A percentile compares a stretch with the other conserved stretches of the same genome.
Conservation (phyloP, 2,113 vertebrate genomes). For the Sylvietta virens region DNA sequence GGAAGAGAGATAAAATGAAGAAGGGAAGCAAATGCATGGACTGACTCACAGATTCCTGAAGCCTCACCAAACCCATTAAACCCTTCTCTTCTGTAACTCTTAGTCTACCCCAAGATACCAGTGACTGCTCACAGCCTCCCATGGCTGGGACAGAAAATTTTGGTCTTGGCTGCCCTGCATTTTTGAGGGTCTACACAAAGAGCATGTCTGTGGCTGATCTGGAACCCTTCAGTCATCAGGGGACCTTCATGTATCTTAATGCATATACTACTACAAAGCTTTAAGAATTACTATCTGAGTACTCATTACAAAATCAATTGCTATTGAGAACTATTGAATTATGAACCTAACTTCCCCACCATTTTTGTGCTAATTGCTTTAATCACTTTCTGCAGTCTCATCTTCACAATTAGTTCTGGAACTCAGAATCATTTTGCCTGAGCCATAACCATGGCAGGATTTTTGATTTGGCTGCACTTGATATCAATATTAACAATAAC, state of each 20-base stretch:
- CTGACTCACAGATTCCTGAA: background rate
- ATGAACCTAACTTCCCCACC: background rate
- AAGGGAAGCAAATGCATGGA: background rate
- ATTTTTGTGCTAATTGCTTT: background rate
- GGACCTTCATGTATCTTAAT: background rate
- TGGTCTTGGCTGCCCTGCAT: background rate
- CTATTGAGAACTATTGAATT: background rate
- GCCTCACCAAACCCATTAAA: background rate
- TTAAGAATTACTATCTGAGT: background rate
- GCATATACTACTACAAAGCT: accelerated
- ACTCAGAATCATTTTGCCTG: background rate
- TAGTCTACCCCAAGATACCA: background rate
- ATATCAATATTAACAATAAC: background rate
- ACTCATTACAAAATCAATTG: background rate
- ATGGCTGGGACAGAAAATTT: background rate
- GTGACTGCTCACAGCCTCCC: background rate
- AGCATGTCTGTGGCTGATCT: background rate
- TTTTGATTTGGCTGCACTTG: background rate
- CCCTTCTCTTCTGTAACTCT: background rate
- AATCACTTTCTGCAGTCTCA: background rate
- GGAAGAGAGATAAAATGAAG: background rate
- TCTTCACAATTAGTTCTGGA: background rate
- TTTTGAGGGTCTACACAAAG: background rate
- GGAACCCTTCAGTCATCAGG: background rate
- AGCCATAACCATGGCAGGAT: background rate